Evolutionary conservation across 2,113 vertebrate species (phyloP), one percentile per base, ranked within the genome.

Genomic region (Himantopus leucocephalus): DNA sequence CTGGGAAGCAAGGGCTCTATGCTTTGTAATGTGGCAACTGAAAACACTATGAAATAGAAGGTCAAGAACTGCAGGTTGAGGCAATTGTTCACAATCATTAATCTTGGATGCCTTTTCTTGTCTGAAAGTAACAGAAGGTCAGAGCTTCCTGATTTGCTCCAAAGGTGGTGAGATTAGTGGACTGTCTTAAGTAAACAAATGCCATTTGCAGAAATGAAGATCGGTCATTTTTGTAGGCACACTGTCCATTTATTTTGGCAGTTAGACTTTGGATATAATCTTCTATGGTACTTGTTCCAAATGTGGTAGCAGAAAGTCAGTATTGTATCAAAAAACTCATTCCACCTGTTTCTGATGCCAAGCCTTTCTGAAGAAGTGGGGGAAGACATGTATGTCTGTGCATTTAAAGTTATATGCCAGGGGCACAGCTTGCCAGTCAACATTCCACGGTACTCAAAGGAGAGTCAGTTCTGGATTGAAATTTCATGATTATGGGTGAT

Each of bases 1-100:
- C 66, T 48, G 53, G 68, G 47, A 67, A 80, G 13, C 0, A 0
- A 22, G 12, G 14, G 8, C 35, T 75, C 10, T 56, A 5, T 0
- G 5, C 53, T 83, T 77, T 53, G 16, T 53, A 59, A 56, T 2
- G 5, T 0, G 1, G 30, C 15, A 39, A 74, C 35, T 72, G 24
- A 41, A 80, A 75, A 32, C 30, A 29, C 10, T 67, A 2, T 35
- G 8, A 74, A 17, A 32, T 79, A 29, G n/a, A 74, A 91, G 30
- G 27, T 76, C 48, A 76, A 63, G 47, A 53, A 75, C 12, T 72
- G n/a, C 83, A 81, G 24, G 23, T 53, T 85, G 43, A 72, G 48
- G 5, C 14, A 83, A 17, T 39, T 68, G 7, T 41, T 94, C 20
- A 11, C 6, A 50, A 2, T 58, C 56, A 26, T 78, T 91, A n/a